Evolutionary conservation across 2,113 vertebrate species (phyloP).

Genomic region (Hymenochirus boettgeri): DNA sequence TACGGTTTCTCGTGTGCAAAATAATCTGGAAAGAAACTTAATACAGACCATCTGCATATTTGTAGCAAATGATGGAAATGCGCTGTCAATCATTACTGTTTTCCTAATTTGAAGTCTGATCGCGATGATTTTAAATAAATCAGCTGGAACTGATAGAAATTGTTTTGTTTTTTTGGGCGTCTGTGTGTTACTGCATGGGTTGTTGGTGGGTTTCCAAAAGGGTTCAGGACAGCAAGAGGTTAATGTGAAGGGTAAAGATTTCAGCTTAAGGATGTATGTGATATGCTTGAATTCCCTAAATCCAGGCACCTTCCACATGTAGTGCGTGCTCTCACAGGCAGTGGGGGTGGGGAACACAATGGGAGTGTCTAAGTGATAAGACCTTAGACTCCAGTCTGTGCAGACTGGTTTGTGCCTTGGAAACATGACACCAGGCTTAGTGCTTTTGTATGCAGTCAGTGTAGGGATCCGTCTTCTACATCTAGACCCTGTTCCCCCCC

Average conservation of each 20-base stretch:
- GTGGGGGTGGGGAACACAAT: background rate
- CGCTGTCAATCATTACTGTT: conserved; percentile 84
- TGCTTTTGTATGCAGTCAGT: conserved; percentile 37
- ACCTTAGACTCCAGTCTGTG: conserved; percentile 21
- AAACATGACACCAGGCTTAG: conserved; percentile 32
- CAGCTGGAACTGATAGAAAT: conserved; percentile 97
- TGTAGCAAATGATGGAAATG: conserved; percentile 94
- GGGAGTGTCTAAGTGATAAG: conserved; percentile 37
- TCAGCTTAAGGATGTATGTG: background rate
- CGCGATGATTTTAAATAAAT: conserved; percentile 89
- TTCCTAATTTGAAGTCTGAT: conserved; percentile 84
- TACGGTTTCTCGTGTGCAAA: conserved; percentile 95
- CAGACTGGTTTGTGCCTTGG: conserved; percentile 22
- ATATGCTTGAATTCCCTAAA: background rate
- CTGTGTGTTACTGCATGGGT: conserved; percentile 51
- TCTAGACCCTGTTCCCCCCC: background rate
- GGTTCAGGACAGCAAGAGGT: background rate
- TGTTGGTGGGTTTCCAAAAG: background rate
- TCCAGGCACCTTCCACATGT: background rate
- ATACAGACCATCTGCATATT: conserved; percentile 95
- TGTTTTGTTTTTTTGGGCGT: conserved; percentile 60
- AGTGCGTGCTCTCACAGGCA: background rate
- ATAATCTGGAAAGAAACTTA: conserved; percentile 72
- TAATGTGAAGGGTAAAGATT: too few relatives aligned
- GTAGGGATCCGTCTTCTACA: conserved; percentile 25